Evolutionary conservation across 1,140 invertebrate genomes (phyloP).

Genomic region (Aphis craccivora): DNA sequence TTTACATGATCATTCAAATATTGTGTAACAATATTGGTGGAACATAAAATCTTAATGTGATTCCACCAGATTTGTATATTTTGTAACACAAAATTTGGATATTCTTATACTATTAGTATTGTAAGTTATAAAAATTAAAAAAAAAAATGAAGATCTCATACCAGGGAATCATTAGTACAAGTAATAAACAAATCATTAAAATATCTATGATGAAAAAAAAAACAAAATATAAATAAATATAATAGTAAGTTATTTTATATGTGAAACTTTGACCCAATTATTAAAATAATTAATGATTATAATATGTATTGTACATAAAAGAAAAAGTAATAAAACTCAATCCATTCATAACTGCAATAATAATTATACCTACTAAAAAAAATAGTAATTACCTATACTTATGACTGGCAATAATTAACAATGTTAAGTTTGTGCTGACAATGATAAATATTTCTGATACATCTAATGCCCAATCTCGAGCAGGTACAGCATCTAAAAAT

Average conservation of each 20-base stretch:
- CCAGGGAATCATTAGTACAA: background rate
- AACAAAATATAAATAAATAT: background rate
- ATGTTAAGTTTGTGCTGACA: slow-evolving; percentile 75
- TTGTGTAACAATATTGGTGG: background rate
- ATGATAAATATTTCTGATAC: slow-evolving; percentile 88
- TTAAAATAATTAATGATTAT: background rate
- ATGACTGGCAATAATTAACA: slow-evolving; percentile 81
- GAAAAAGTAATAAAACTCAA: background rate
- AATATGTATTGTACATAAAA: background rate
- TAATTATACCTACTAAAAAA: slow-evolving; percentile 22
- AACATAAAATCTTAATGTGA: background rate
- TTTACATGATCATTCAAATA: background rate
- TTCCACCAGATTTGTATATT: background rate
- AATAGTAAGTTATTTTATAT: background rate
- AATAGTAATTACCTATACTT: slow-evolving; percentile 73
- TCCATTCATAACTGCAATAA: background rate
- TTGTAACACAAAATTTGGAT: background rate
- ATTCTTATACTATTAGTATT: background rate
- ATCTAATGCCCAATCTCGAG: slow-evolving; percentile 78
- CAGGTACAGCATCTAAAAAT: slow-evolving; percentile 77
- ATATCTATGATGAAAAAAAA: background rate
- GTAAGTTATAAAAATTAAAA: background rate
- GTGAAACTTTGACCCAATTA: background rate
- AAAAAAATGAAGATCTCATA: background rate
- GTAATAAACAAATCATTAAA: background rate